Base-by-base conservation (phyloP, 2,113 vertebrate species). In the Oriolus oriolus region DNA sequence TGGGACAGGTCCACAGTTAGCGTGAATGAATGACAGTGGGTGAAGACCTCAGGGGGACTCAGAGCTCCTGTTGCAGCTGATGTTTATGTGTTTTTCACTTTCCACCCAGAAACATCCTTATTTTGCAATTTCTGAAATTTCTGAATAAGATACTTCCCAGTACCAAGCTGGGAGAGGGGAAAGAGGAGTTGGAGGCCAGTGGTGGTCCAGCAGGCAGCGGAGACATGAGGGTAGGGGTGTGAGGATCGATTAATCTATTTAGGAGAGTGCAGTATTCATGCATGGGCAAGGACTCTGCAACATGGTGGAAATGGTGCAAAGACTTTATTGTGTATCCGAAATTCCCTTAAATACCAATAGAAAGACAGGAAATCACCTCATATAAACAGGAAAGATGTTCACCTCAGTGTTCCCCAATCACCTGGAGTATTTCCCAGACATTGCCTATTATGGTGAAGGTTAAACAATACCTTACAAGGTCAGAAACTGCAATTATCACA, bases 171-270 rank as follows among this genome's bases (percentile, higher is more conserved):
- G 18, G 21, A 66, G n/a, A 66, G 10, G 16, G 16, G 33, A 73
- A 33, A 0, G 0, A 64, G 7, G 17, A 41, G 13, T 11, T 3
- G 5, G 68, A 81, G 19, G 44, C 18, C 59, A 63, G 47, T 0
- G 0, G 39, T 37, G 66, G 41, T 41, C 33, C 26, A 56, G 45
- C 0, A 0, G 17, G 52, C 26, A 52, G 66, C 0, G 0, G 37
- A 65, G 52, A 2, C 10, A 33, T 35, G 31, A 18, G 21, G 16
- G 27, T 22, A 9, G 7, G 9, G 28, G 1, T n/a, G 11, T 65
- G 2, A 1, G 74, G 5, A 24, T 45, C 15, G 33, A 54, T 82
- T 30, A 17, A 47, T 60, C 27, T 24, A 5, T 57, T 23, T 61
- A 66, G 61, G n/a, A 64, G 44, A 54, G 23, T n/a, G n/a, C n/a